Conservation (phyloP, 2,113 vertebrate genomes). For the Ariopsis seemanni region DNA sequence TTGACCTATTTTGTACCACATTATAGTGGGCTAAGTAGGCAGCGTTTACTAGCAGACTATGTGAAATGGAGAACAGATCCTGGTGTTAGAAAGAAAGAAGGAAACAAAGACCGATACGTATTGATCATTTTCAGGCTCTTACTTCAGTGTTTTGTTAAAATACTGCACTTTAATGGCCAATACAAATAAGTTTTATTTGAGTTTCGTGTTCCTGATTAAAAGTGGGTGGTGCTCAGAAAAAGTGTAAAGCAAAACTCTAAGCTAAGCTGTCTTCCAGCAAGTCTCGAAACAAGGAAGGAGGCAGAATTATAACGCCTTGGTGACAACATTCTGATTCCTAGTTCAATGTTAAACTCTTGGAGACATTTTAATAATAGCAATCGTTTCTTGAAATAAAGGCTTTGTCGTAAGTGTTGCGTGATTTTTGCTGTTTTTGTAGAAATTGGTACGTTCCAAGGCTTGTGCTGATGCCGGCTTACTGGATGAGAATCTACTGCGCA, state of each 20-base stretch:
- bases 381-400: neutral
- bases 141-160: neutral
- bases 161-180: neutral
- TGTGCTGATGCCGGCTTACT: slow-evolving; percentile 94
- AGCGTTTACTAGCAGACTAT: neutral
- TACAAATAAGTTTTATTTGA: neutral
- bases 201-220: neutral
- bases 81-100: neutral
- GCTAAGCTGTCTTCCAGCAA: too few species aligned
- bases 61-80: neutral
- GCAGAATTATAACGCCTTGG: neutral
- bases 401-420: neutral
- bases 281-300: neutral
- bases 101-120: neutral
- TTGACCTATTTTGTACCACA: neutral
- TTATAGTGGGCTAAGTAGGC: neutral
- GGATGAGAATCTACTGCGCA: slow-evolving; percentile 94
- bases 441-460: slow-evolving; percentile 97
- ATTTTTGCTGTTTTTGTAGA: slow-evolving; percentile 70
- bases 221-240: neutral
- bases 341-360: neutral
- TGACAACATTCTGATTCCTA: neutral
- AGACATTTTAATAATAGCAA: neutral
- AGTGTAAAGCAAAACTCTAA: neutral
- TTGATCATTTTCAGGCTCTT: neutral